A percentile compares a stretch with the other conserved stretches of the same genome.
Evolutionary conservation across 1,140 invertebrate genomes (phyloP).

Genomic region (Tyrophagus putrescentiae): DNA sequence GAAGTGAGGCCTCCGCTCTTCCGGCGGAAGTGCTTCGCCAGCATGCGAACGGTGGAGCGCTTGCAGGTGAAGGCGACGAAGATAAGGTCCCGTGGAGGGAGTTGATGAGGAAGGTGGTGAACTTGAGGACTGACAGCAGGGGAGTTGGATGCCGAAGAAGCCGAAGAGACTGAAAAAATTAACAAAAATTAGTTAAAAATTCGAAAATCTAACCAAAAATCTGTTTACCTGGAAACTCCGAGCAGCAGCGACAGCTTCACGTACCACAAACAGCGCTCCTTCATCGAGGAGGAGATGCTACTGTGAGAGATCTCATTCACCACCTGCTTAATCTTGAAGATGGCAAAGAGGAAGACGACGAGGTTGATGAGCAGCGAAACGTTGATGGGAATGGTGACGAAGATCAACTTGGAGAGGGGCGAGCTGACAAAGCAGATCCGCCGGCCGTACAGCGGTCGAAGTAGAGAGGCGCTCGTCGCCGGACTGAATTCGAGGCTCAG

Average conservation of each 20-base stretch:
- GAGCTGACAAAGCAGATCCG: neutral
- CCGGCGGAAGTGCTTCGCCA: neutral
- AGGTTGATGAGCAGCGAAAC: neutral
- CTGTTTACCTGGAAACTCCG: neutral
- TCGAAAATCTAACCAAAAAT: too few relatives aligned
- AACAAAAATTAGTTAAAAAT: too few relatives aligned
- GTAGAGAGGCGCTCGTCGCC: neutral
- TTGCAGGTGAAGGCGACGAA: conserved; percentile 6
- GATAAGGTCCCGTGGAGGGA: neutral
- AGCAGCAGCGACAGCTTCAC: neutral
- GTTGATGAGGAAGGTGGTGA: conserved; percentile 3
- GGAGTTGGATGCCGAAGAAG: neutral
- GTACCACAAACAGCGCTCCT: conserved; percentile 2
- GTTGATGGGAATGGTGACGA: neutral
- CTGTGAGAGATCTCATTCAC: neutral
- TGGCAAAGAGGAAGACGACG: neutral
- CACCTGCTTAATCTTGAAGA: conserved; percentile 5
- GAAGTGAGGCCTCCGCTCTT: too few relatives aligned
- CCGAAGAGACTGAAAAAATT: too few relatives aligned
- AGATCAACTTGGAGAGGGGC: neutral
- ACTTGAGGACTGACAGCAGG: conserved; percentile 1
- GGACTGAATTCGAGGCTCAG: neutral
- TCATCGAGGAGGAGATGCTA: neutral
- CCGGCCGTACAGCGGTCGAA: neutral
- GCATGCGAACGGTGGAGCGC: neutral